phyloP scores from a whole-genome alignment of 2,113 vertebrate genomes.

The Dendropsophus ebraccatus region DNA sequence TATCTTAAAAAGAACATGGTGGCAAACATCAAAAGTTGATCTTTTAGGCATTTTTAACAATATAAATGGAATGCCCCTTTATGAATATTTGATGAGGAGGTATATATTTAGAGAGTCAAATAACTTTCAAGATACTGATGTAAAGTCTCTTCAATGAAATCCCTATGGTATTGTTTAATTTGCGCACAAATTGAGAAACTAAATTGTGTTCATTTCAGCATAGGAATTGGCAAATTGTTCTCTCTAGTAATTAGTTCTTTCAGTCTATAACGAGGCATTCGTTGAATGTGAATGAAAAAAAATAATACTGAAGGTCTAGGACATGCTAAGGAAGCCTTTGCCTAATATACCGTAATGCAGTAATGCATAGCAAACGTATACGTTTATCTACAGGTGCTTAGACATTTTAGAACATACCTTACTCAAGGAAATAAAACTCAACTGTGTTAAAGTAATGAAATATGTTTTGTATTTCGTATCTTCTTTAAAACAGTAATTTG shows the following conservation, averaged over 20 bases:
- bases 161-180: constrained; percentile 43
- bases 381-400: background rate
- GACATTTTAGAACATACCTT: background rate
- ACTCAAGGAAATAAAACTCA: background rate
- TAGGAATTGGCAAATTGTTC: constrained; percentile 43
- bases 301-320: background rate
- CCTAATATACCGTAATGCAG: background rate
- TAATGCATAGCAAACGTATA: background rate
- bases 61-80: background rate
- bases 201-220: constrained; percentile 49
- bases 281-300: constrained; percentile 30
- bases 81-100: constrained; percentile 34
- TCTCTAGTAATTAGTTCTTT: constrained; percentile 42
- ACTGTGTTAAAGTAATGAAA: too few species aligned
- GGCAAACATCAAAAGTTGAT: background rate
- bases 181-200: constrained; percentile 49
- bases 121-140: constrained; percentile 31
- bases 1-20: background rate
- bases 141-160: constrained; percentile 10
- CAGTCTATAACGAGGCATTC: constrained; percentile 15
- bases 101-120: constrained; percentile 42
- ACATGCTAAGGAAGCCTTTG: background rate
- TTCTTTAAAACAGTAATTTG: too few species aligned
- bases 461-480: too few species aligned
- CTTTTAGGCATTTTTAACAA: background rate